Evolutionary conservation across 2,888 invertebrate species (phyloP), one percentile per base, ranked within the genome.

Genomic region (Macroteleia sp.): DNA sequence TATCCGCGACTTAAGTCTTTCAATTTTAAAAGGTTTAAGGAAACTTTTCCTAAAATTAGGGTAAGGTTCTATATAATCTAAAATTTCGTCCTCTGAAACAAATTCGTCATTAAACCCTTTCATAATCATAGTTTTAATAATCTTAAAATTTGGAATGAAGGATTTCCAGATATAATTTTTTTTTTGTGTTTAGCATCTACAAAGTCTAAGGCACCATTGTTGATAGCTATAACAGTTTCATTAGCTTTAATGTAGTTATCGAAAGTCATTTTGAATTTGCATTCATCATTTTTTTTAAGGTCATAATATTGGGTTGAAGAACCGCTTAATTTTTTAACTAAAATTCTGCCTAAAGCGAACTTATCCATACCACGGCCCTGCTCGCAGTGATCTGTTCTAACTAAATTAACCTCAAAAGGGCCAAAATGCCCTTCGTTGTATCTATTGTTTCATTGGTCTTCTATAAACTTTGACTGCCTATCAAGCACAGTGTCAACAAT

Each of bases 401-500:
- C 48, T 1, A 48, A 3, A 1, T 28, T 9, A 3, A 48, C 30
- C 14, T 28, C 48, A 28, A 28, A 48, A 48, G 48, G 48, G 3
- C 48, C 30, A 22, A 25, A 0, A 30, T 48, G 48, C 1, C 48
- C 48, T 14, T 22, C 16, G 1, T 28, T 8, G 9, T 48, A 48
- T 2, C 73, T 82, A 80, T 83, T 83, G 82, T 39, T 17, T 14
- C 16, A 3, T 9, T 39, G 39, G 10, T 30, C 30, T 10, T 30
- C 30, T 9, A 30, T 10, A 30, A 30, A 30, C 30, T 30, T 30
- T 10, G 2, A 8, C 2, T 30, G 8, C 9, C 30, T 30, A 30
- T 30, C 30, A 30, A n/a, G n/a, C n/a, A n/a, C n/a, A n/a, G n/a
- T n/a, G n/a, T n/a, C n/a, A n/a, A n/a, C n/a, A n/a, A n/a, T n/a